Percentiles rank a stretch among this genome's conserved stretches.
Evolutionary conservation across 2,888 invertebrate species (phyloP).

Genomic region (Sphaerophoria rueppellii): DNA sequence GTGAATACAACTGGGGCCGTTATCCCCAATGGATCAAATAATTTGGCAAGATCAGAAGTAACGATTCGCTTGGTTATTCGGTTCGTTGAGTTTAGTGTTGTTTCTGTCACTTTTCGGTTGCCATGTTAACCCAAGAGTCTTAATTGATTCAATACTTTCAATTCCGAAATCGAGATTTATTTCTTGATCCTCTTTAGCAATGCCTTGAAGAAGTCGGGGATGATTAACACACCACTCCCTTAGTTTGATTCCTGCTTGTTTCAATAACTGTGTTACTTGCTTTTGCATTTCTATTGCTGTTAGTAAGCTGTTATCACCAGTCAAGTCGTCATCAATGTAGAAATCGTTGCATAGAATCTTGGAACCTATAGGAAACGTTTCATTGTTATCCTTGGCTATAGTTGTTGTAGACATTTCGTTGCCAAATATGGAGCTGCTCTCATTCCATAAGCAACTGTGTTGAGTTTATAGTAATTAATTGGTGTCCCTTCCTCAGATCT

Average conservation of each 20-base stretch:
- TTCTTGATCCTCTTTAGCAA: slow-evolving; percentile 40
- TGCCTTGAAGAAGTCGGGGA: slow-evolving; percentile 39
- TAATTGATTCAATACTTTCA: slow-evolving; percentile 23
- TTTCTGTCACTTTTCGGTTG: slow-evolving; percentile 42
- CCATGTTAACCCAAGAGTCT: slow-evolving; percentile 50
- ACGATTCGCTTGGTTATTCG: slow-evolving; percentile 48
- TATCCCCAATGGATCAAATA: background rate
- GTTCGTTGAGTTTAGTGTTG: slow-evolving; percentile 14
- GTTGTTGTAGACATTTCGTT: no score
- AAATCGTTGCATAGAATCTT: no score
- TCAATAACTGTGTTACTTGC: slow-evolving; percentile 36
- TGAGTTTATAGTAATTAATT: no score
- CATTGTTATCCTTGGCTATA: no score
- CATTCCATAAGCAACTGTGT: no score
- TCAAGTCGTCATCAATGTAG: no score
- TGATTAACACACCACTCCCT: slow-evolving; percentile 2
- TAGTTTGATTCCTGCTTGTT: slow-evolving; percentile 44
- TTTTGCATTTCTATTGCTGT: slow-evolving; percentile 34
- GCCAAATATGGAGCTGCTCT: no score
- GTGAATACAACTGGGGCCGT: background rate
- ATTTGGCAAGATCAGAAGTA: slow-evolving; percentile 38
- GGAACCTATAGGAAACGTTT: no score
- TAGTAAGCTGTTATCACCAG: slow-evolving; percentile 8
- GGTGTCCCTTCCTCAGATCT: no score
- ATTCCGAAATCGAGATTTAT: slow-evolving; percentile 48